Conservation (phyloP, 2,888 invertebrate species). For the Brassicogethes aeneus region DNA sequence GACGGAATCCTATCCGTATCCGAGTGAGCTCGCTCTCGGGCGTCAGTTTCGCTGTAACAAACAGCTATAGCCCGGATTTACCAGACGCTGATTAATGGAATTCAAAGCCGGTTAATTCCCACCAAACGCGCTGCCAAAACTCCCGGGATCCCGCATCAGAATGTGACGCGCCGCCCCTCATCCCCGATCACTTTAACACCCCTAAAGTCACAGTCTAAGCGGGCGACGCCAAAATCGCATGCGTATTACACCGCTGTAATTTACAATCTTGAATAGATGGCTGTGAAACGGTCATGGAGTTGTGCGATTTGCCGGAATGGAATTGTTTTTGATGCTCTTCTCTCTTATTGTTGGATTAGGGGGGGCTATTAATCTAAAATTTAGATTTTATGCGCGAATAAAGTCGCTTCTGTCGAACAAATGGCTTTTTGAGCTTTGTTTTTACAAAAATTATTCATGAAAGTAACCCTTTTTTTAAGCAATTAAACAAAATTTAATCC, state of each 20-base stretch:
- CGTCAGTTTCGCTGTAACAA: slow-evolving; percentile 34
- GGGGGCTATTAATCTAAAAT: slow-evolving; percentile 19
- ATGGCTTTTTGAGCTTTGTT: slow-evolving; percentile 2
- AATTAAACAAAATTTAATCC: no score
- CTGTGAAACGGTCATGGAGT: slow-evolving; percentile 32
- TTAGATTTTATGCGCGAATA: slow-evolving; percentile 12
- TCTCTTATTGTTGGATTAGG: slow-evolving; percentile 22
- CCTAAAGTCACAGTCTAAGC: slow-evolving; percentile 23
- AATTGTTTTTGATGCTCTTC: slow-evolving; percentile 35
- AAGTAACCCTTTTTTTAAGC: no score
- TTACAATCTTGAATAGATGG: slow-evolving; percentile 36
- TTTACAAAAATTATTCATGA: neutral
- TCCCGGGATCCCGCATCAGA: slow-evolving; percentile 41
- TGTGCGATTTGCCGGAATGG: slow-evolving; percentile 30
- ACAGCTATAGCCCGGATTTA: slow-evolving; percentile 42
- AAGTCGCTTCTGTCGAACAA: neutral
- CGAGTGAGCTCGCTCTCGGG: no score
- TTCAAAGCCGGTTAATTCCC: slow-evolving; percentile 58
- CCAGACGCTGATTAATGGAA: slow-evolving; percentile 62
- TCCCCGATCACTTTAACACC: neutral
- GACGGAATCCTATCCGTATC: no score
- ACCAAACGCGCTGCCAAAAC: slow-evolving; percentile 50
- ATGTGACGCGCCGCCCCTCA: slow-evolving; percentile 19
- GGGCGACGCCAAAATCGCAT: slow-evolving; percentile 28
- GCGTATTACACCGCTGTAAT: slow-evolving; percentile 33